Evolutionary conservation across 2,888 invertebrate species (phyloP).

Genomic region (Subacronicta megacephala): DNA sequence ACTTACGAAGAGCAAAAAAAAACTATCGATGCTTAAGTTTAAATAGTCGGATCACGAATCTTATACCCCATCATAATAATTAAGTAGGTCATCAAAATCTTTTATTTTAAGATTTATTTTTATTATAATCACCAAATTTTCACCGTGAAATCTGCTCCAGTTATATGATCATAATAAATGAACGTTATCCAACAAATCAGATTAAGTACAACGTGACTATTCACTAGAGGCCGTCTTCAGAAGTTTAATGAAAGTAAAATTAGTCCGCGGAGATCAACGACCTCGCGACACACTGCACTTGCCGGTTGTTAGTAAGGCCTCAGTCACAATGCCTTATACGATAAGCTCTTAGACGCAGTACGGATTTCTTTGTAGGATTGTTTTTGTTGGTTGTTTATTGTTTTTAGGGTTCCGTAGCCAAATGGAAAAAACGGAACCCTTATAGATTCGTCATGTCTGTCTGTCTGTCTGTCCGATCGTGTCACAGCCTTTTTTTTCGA

Average conservation of each 20-base stretch:
- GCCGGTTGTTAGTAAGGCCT: conserved; percentile 47
- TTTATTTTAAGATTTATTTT: no score
- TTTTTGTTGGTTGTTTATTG: conserved; percentile 8
- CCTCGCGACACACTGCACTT: conserved; percentile 84
- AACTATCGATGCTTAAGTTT: no score
- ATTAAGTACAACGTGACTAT: conserved; percentile 35
- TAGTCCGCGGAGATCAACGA: conserved; percentile 77
- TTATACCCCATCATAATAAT: no score
- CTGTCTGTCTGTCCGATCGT: no score
- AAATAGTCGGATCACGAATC: no score
- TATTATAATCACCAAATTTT: not conserved
- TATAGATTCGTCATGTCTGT: no score
- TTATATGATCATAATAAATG: not conserved
- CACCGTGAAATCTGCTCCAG: not conserved
- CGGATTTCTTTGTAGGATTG: conserved; percentile 17
- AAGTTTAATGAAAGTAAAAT: conserved; percentile 86
- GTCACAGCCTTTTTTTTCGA: no score
- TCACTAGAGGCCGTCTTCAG: conserved; percentile 59
- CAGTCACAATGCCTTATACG: conserved; percentile 46
- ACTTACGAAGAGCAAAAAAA: no score
- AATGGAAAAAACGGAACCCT: no score
- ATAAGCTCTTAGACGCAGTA: conserved; percentile 5
- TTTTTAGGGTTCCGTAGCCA: no score
- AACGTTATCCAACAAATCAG: conserved; percentile 17
- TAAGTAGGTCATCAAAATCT: no score